phyloP scores from a whole-genome alignment of 2,113 vertebrate species.

The Odontophorus gujanensis region DNA sequence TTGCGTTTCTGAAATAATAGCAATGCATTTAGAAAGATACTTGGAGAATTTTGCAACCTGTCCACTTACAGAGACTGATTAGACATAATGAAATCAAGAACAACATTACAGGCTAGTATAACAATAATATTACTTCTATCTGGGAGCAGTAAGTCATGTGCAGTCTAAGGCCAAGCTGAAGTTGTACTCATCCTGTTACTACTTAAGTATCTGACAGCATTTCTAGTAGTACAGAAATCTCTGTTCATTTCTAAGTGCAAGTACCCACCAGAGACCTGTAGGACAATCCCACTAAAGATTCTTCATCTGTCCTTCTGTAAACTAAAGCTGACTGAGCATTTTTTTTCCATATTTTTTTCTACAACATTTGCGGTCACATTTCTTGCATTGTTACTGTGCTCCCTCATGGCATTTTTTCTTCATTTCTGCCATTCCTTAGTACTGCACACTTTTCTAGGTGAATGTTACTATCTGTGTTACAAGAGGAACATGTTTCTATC shows the following conservation, averaged over 20 bases:
- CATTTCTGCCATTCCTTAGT: not conserved
- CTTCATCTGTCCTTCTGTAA: not conserved
- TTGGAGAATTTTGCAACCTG: not conserved
- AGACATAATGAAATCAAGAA: not conserved
- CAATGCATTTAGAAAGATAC: not conserved
- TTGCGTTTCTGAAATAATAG: conserved; percentile 15
- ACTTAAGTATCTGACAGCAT: not conserved
- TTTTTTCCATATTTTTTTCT: not conserved
- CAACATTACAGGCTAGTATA: not conserved
- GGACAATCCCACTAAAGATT: not conserved
- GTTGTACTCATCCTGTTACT: not conserved
- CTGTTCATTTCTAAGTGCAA: not conserved
- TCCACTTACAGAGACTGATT: not conserved
- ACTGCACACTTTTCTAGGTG: not conserved
- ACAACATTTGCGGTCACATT: not conserved
- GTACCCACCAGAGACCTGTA: not conserved
- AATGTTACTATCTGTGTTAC: not conserved
- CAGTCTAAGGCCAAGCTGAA: not conserved
- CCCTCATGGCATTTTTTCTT: not conserved
- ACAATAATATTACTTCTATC: not conserved
- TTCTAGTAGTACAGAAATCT: not conserved
- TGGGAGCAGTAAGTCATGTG: not conserved
- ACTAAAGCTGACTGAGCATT: not conserved
- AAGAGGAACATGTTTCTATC: not conserved
- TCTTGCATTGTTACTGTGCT: not conserved